Evolutionary conservation across 2,888 invertebrate species (phyloP), one percentile per base, ranked within the genome.

Genomic region (Ormyrus thymus): DNA sequence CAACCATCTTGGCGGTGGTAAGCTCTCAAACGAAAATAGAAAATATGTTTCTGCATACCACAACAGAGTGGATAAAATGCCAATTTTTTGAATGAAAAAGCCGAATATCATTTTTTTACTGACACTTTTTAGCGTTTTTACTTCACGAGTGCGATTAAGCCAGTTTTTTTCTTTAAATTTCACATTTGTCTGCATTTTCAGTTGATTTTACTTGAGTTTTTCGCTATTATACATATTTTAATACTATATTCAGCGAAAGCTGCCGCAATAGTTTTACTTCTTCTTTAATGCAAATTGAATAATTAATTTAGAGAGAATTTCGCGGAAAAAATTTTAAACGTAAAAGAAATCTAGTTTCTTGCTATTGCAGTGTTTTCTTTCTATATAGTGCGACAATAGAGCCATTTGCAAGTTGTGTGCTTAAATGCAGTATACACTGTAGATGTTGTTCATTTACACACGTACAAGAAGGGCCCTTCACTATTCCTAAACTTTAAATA

Each of bases 1-100:
- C 81, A 82, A 84, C 83, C 83, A 83, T 83, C 83, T 83, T 82
- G 82, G 78, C 82, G 83, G 82, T 84, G 84, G 84, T 84, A 84
- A 84, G 84, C 84, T 83, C 79, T 64, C 58, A 65, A 76, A 74
- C 76, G 82, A 82, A 83, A 82, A 81, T 82, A 83, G 81, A 80
- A 82, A 61, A 43, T 55, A 56, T 70, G 69, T 72, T 64, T 71
- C 11, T 53, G 64, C 72, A 13, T 66, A 48, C 61, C 43, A 15
- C 45, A 46, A 50, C 61, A 51, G 3, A 29, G 7, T 64, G 50
- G 13, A 8, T 53, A 66, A 29, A 59, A 10, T 58, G 43, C 5
- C 70, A 71, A 50, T 7, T 56, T 65, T 50, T 62, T 65, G 50
- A 64, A 48, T 65, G 76, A 64, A 65, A 65, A 58, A 74, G 55